Percentiles rank a stretch among this genome's conserved stretches.
These are phyloP conservation scores for Ennomos erosarius DNA, from an alignment of 2,888 invertebrate genomes.

Conservation along the genomic window DNA sequence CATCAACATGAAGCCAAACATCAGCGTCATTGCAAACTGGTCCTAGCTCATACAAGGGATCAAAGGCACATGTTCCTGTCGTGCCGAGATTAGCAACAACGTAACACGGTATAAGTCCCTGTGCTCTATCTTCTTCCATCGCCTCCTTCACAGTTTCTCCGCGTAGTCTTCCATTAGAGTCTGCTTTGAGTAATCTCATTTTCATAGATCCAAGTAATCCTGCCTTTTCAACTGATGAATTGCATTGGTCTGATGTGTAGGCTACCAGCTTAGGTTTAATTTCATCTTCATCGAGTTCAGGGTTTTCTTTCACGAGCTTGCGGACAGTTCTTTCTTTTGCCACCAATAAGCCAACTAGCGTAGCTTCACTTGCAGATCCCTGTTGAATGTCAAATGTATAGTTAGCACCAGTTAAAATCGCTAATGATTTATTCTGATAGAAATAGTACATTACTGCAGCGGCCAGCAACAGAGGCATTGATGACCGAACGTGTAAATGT, in stretches of 20 bases:
- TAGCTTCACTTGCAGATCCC: constrained; percentile 96
- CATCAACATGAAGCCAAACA: constrained; percentile 98
- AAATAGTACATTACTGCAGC: no score
- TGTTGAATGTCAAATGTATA: constrained; percentile 58
- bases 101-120: constrained; percentile 95
- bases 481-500: no score
- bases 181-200: constrained; percentile 89
- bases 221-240: constrained; percentile 95
- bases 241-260: constrained; percentile 94
- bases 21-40: constrained; percentile 90
- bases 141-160: constrained; percentile 88
- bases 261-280: constrained; percentile 90
- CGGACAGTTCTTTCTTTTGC: constrained; percentile 89
- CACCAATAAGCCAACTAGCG: constrained; percentile 92
- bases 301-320: constrained; percentile 80
- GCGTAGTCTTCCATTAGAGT: constrained; percentile 87
- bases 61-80: constrained; percentile 94
- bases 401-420: no score
- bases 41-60: constrained; percentile 93
- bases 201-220: constrained; percentile 92
- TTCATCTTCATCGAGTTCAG: constrained; percentile 86
- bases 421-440: no score
- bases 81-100: constrained; percentile 95
- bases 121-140: constrained; percentile 89
- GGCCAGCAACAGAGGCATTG: no score